Conservation (phyloP, 1,140 invertebrate species). For the Drosophila arizonae region DNA sequence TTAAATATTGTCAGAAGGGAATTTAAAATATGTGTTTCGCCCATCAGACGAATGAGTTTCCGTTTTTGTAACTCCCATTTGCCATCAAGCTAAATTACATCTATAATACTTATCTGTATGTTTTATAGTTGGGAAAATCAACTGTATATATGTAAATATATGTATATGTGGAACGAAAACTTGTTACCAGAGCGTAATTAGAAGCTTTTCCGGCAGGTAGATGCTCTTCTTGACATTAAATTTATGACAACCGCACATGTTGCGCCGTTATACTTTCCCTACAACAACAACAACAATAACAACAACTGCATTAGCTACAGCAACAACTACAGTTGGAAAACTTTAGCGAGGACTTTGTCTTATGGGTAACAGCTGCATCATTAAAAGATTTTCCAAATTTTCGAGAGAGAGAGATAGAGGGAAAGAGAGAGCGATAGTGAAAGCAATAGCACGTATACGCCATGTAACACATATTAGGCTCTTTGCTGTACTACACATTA, state of each 20-base stretch:
- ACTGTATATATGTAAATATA: neutral
- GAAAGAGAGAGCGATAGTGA: no score
- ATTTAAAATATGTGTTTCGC: conserved; percentile 39
- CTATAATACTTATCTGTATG: neutral
- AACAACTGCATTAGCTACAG: conserved; percentile 25
- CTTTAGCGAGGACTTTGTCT: conserved; percentile 24
- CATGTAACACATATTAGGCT: neutral
- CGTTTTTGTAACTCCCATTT: conserved; percentile 31
- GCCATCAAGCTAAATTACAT: conserved; percentile 38
- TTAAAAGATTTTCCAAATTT: conserved; percentile 69
- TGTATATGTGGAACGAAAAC: conserved; percentile 36
- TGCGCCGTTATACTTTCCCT: conserved; percentile 39
- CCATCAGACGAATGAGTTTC: conserved; percentile 21
- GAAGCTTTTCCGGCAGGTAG: conserved; percentile 65
- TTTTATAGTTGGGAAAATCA: neutral
- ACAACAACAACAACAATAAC: conserved; percentile 40
- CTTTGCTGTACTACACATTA: neutral
- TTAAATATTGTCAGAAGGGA: conserved; percentile 46
- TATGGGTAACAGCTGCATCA: conserved; percentile 68
- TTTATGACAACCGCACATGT: conserved; percentile 78
- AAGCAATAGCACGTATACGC: neutral
- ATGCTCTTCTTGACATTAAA: conserved; percentile 73
- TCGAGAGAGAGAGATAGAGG: no score
- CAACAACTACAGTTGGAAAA: conserved; percentile 26
- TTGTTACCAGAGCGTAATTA: conserved; percentile 68